Evolutionary conservation across 2,888 invertebrate species (phyloP), one percentile per base, ranked within the genome.

Genomic region (Nomada ferruginata): DNA sequence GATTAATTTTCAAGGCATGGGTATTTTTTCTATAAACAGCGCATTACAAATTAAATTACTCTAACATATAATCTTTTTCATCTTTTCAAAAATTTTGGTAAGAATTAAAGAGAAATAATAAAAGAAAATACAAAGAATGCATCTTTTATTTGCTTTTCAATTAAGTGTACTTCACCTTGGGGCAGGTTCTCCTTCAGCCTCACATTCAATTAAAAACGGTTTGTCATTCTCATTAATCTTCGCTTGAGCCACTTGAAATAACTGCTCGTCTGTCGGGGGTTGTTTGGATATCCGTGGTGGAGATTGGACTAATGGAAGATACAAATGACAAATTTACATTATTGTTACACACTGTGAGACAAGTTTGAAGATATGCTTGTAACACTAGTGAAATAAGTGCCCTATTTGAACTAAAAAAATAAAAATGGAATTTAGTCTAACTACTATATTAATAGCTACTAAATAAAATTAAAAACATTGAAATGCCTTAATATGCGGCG

Each of bases 201-300:
- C 98, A 94, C 99, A 99, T 94, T 98, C 98, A 88, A 99, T 97
- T 91, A 98, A 96, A 94, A 98, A 98, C 68, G 98, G 98, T 94
- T 98, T 98, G 94, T 98, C 97, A 92, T 97, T 97, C 94, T 98
- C 98, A 87, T 96, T 97, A 72, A 96, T 95, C 91, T 97, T 96
- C 79, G 95, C 94, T 88, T 95, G 94, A 63, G 97, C 97, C 87
- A 98, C 98, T 96, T 98, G 98, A 94, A 98, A 98, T 84, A 98
- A 95, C 89, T 97, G 95, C 94, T 98, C 98, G 92, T 98, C 98
- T 80, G 97, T 96, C 66, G 98, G 97, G 61, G 98, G 98, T 94
- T 98, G 98, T 94, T 98, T 98, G 85, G 97, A 96, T 92, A 98
- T 98, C 93, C 96, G 95, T 76, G 98, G 98, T 84, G 98, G 98